phyloP scores from a whole-genome alignment of 37 sponge, comb jelly and placozoan species.

The Chondrilla cf. caribensis region DNA sequence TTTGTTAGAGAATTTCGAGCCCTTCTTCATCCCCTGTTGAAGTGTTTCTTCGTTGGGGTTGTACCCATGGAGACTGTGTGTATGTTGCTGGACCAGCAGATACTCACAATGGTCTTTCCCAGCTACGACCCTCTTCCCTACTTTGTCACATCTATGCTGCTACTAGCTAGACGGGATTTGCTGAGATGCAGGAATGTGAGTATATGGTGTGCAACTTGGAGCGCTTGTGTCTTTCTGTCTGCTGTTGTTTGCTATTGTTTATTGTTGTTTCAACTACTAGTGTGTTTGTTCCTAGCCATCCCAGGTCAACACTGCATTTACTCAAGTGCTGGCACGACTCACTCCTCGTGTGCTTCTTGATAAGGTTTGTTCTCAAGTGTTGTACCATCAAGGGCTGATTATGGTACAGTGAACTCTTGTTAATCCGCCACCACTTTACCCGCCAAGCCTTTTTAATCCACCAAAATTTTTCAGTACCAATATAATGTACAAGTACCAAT shows the following conservation, averaged over 20 bases:
- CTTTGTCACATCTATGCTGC: background rate
- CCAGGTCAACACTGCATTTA: background rate
- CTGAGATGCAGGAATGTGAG: constrained; percentile 24
- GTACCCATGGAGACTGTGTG: background rate
- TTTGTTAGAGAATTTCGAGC: constrained; percentile 69
- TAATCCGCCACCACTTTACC: too few relatives aligned
- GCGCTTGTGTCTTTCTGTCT: too few relatives aligned
- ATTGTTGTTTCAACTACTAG: too few relatives aligned
- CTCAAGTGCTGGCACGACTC: background rate
- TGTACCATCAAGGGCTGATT: background rate
- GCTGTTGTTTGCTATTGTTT: too few relatives aligned
- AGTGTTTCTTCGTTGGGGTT: background rate
- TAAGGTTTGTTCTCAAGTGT: background rate
- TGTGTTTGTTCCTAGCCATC: background rate
- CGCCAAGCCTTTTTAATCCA: too few relatives aligned
- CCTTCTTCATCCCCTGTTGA: constrained; percentile 80
- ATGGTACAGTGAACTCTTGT: too few relatives aligned
- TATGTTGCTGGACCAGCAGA: constrained; percentile 15
- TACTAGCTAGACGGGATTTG: constrained; percentile 11
- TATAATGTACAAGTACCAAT: too few relatives aligned
- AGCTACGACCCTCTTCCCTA: constrained; percentile 21
- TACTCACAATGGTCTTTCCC: background rate
- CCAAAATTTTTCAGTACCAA: too few relatives aligned
- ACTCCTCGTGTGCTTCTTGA: background rate
- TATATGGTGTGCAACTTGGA: too few relatives aligned